Percentiles rank a stretch among this genome's conserved stretches.
Conservation (phyloP, 2,113 vertebrate genomes). For the Anoura caudifer region DNA sequence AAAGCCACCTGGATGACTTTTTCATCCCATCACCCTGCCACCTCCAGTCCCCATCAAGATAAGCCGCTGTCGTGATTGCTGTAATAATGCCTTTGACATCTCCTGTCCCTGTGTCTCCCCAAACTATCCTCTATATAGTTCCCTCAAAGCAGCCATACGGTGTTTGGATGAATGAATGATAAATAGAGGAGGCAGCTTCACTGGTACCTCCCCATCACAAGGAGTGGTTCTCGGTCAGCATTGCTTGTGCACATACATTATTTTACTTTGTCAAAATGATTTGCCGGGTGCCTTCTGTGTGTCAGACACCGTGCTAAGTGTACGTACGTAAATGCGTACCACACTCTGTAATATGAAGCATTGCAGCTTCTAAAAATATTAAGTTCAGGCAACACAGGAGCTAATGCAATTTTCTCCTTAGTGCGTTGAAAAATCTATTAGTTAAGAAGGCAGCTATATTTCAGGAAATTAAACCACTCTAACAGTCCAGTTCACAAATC, state of each 20-base stretch:
- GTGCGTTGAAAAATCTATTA: constrained; percentile 63
- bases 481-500: constrained; percentile 55
- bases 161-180: neutral
- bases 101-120: neutral
- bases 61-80: too few relatives aligned
- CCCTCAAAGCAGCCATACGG: neutral
- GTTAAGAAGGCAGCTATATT: constrained; percentile 41
- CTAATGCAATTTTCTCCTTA: constrained; percentile 62
- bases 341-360: constrained; percentile 1
- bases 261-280: neutral
- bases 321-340: neutral
- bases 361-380: constrained; percentile 46
- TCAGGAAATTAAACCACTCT: constrained; percentile 64
- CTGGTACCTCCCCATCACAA: rapidly evolving
- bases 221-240: neutral
- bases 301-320: neutral
- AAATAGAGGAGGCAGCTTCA: neutral
- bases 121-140: neutral
- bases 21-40: neutral
- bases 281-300: neutral
- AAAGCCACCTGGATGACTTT: neutral
- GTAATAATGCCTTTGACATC: neutral
- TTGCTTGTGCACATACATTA: neutral
- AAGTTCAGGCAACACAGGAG: constrained; percentile 49
- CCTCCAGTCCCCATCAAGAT: too few relatives aligned